phyloP scores from a whole-genome alignment of 2,888 invertebrate species.

The Thalpophila matura region DNA sequence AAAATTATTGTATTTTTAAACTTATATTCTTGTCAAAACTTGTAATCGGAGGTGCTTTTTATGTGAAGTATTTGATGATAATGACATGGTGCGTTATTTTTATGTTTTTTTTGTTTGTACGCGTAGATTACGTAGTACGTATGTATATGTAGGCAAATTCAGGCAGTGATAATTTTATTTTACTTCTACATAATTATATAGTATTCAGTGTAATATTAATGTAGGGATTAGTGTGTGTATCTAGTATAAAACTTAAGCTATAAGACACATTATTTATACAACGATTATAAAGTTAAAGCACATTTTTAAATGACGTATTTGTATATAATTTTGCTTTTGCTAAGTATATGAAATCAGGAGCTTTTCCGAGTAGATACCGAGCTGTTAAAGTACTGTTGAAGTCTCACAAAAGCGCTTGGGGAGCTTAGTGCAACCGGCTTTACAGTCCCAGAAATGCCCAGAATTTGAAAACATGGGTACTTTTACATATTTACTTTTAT shows the following conservation, averaged over 20 bases:
- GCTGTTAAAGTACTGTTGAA: background rate
- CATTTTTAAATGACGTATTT: constrained; percentile 35
- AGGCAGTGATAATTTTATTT: constrained; percentile 59
- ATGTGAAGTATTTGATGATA: constrained; percentile 72
- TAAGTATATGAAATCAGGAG: constrained; percentile 12
- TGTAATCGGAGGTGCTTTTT: constrained; percentile 83
- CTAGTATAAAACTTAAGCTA: constrained; percentile 49
- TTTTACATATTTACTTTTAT: background rate
- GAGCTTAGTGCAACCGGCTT: no score
- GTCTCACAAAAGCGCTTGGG: constrained; percentile 2
- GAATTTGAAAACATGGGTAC: background rate
- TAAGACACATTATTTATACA: constrained; percentile 49
- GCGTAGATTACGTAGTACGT: constrained; percentile 56
- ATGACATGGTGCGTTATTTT: constrained; percentile 81
- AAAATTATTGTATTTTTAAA: constrained; percentile 59
- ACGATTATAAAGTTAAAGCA: constrained; percentile 50
- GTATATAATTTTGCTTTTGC: constrained; percentile 43
- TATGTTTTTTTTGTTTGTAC: constrained; percentile 72
- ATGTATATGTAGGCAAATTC: constrained; percentile 51
- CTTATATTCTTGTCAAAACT: constrained; percentile 75
- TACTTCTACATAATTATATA: constrained; percentile 34
- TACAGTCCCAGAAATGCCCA: background rate
- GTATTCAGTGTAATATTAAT: constrained; percentile 54
- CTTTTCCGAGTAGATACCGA: constrained; percentile 19
- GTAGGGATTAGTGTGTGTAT: constrained; percentile 53